Base-by-base conservation (phyloP, 2,888 invertebrate genomes). In the Campaea margaritaria region DNA sequence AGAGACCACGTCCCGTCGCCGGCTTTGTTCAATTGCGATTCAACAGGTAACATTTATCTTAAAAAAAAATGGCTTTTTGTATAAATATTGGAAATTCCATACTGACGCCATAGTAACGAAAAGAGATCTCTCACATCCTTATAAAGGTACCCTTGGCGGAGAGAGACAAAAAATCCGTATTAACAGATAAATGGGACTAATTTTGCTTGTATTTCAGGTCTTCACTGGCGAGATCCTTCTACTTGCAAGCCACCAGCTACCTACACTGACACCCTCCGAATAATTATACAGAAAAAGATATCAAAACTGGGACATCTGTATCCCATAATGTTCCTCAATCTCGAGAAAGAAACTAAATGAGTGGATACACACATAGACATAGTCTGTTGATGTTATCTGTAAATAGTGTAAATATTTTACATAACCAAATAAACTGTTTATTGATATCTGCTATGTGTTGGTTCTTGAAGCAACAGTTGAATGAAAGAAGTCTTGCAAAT, bases 1-100 rank as follows among this genome's bases (percentile, higher is more conserved):
- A 94, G 97, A 68, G 97, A 97, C 78, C 95, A 97, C 79, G 96
- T 97, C 16, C 97, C 97, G 0, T 96, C 97, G 0, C 97, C 97
- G 0, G 96, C 96, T 0, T 85, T 97, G 10, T 97, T 97, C 73
- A 91, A 93, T 0, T 94, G 95, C 51, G 96, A 96, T 78, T 85
- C 93, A 36, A 94, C 94, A 72, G 95, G 94, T 78, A 81, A 60
- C 1, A 8, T n/a, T 15, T 16, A 36, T n/a, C 34, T 11, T 9
- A 11, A n/a, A n/a, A n/a, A n/a, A n/a, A n/a, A n/a, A n/a, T n/a
- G n/a, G n/a, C n/a, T n/a, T n/a, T n/a, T n/a, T n/a, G n/a, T n/a
- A n/a, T n/a, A n/a, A n/a, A n/a, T n/a, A n/a, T n/a, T n/a, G n/a
- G n/a, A n/a, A n/a, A n/a, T n/a, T n/a, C n/a, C n/a, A n/a, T n/a